Percentiles rank a stretch among this genome's conserved stretches.
Conservation (phyloP, 2,113 vertebrate genomes). For the Cynopterus brachyotis region DNA sequence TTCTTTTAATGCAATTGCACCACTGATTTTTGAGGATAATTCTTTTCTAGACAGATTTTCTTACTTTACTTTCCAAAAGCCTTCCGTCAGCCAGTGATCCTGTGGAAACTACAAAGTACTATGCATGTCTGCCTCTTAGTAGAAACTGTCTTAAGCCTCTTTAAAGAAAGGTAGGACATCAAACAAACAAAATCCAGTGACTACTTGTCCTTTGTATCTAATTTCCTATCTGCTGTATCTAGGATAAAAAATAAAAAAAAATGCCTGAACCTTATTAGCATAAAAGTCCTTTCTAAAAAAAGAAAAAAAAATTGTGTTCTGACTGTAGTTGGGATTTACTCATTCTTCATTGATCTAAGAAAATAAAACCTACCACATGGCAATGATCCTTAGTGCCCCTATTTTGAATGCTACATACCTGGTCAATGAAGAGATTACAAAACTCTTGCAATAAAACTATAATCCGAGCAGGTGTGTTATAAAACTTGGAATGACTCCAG, state of each 20-base stretch:
- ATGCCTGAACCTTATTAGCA: background rate
- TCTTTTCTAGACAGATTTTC: background rate
- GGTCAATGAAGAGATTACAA: conserved; percentile 87
- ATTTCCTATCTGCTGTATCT: background rate
- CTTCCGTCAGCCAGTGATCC: background rate
- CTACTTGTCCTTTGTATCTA: background rate
- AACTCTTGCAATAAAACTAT: conserved; percentile 88
- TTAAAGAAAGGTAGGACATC: background rate
- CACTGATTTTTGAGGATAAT: background rate
- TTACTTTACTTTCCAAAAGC: background rate
- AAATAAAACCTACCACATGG: background rate
- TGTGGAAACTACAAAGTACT: background rate
- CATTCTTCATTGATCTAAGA: background rate
- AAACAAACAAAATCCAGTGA: conserved; percentile 8
- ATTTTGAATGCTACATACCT: conserved; percentile 75
- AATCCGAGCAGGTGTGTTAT: conserved; percentile 81
- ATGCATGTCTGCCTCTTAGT: background rate
- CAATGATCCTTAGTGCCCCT: background rate
- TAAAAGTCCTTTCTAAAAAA: background rate
- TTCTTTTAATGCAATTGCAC: background rate
- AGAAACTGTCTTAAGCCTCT: background rate
- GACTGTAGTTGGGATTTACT: background rate
- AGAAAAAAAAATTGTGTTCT: background rate
- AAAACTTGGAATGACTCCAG: conserved; percentile 86
- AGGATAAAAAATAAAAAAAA: background rate